Base-by-base conservation (phyloP, 2,797 vertebrate species). In the Pseudocheirus occidentalis region DNA sequence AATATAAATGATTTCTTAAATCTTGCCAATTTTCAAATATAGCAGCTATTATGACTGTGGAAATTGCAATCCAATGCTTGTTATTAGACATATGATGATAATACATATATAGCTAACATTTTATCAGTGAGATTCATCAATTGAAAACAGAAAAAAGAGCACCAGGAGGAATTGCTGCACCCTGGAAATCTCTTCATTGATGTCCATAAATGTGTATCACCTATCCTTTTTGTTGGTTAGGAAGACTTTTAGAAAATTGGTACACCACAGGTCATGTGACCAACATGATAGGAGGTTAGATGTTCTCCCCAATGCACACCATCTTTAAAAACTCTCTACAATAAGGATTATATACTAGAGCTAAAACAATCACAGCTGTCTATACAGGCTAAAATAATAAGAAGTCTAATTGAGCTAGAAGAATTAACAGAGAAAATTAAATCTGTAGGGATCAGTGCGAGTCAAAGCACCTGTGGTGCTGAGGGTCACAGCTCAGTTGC, bases 1-100 rank as follows among this genome's bases (percentile, higher is more conserved):
- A 50, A 87, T 87, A 87, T 50, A 87, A 87, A 87, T 87, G 40
- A 87, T 87, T 87, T 50, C 73, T 87, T 87, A 87, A 87, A 87
- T 50, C 73, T 46, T 28, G 10, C 21, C 73, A 50, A 87, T 27
- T 87, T 87, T 87, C 40, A 87, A 50, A 50, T 87, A 87, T 12
- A 87, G 73, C 24, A 87, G 73, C 40, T 87, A 50, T 87, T 87
- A 50, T 87, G 73, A 87, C 40, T 87, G 21, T 87, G 73, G 24
- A 87, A 87, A 50, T 50, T 87, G 9, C 40, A 87, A 87, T 87
- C 40, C 10, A 87, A 87, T 50, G 73, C 73, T 50, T 50, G 40
- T 87, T 87, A 87, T 87, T 87, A 87, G 40, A 87, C 40, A 50
- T 87, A 87, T 27, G 73, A 81, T 46, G n/a, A 87, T 87, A 87